phyloP scores from a whole-genome alignment of 2,888 invertebrate genomes.

The Rotaria magnacalcarata region DNA sequence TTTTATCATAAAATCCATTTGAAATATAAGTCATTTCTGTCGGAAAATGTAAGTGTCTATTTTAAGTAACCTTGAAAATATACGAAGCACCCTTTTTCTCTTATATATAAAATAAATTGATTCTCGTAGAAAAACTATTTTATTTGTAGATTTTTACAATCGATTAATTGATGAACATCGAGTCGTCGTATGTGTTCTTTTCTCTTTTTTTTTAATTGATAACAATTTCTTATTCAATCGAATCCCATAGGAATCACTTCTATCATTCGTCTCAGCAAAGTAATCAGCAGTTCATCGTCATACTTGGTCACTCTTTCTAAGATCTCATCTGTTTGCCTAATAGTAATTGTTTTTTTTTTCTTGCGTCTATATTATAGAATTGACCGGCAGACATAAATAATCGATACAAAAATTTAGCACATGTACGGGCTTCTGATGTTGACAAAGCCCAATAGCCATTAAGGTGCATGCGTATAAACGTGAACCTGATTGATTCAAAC shows the following conservation, averaged over 20 bases:
- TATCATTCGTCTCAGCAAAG: not conserved
- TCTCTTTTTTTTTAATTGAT: not conserved
- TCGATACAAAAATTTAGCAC: not conserved
- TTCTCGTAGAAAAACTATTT: too few species aligned
- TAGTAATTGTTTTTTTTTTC: not conserved
- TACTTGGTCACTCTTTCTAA: not conserved
- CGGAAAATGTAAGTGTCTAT: not conserved
- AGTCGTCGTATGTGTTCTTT: too few species aligned
- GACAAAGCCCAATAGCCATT: conserved; percentile 22
- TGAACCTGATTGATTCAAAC: not conserved
- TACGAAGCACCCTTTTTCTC: not conserved
- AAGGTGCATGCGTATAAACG: not conserved
- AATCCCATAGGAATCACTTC: not conserved
- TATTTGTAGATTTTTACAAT: too few species aligned
- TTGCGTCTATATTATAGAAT: not conserved
- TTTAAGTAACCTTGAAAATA: not conserved
- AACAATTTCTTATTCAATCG: not conserved
- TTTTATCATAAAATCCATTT: conserved; percentile 37
- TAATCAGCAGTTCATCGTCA: not conserved
- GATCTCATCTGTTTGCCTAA: not conserved
- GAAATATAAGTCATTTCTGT: conserved; percentile 28
- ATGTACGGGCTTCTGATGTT: not conserved
- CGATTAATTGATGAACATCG: too few species aligned
- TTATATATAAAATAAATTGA: too few species aligned
- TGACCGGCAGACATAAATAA: not conserved